Evolutionary conservation across 2,113 vertebrate species (phyloP), one percentile per base, ranked within the genome.

Genomic region (Rhabdomys dilectus): DNA sequence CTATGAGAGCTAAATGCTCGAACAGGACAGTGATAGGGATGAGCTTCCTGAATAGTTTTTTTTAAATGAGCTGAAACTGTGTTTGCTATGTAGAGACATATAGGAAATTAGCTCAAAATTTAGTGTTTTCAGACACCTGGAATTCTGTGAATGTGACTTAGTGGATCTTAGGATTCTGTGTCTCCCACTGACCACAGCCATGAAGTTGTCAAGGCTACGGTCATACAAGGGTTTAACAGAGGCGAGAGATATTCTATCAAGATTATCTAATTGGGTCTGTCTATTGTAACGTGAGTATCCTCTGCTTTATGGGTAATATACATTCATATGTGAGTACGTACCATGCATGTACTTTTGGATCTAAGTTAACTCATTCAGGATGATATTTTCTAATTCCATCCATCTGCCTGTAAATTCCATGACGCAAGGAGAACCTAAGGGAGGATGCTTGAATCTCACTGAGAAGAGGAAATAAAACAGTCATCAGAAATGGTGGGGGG

Each of bases 131-230:
- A 51, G 81, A 48, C 21, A 84, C 60, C 15, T 85, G 48, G 39
- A 7, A 85, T 24, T 78, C 62, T 39, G 5, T 73, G 48, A 81
- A 1, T 70, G 12, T 80, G 11, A 3, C 6, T 53, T 76, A 91
- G 48, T 60, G 62, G 2, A 6, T 58, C 48, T 51, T 42, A 36
- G 36, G 29, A 21, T 16, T 70, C 36, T 34, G 24, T 22, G 12
- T 72, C 16, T 77, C 62, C 73, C 70, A 75, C 29, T 72, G 17
- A 8, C 11, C 60, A 0, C 0, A 39, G 36, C n/a, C 7, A 77
- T 62, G 3, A 58, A 0, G 0, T 45, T 81, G 22, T 11, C 10
- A 36, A 4, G 15, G 3, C 1, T 75, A 1, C 8, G 24, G 1
- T 48, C 34, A 70, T 70, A 42, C 70, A 34, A 89, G 77, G 45